These are phyloP conservation scores for Dorcus hopei DNA, from an alignment of 2,888 invertebrate species.

Conservation along the genomic window DNA sequence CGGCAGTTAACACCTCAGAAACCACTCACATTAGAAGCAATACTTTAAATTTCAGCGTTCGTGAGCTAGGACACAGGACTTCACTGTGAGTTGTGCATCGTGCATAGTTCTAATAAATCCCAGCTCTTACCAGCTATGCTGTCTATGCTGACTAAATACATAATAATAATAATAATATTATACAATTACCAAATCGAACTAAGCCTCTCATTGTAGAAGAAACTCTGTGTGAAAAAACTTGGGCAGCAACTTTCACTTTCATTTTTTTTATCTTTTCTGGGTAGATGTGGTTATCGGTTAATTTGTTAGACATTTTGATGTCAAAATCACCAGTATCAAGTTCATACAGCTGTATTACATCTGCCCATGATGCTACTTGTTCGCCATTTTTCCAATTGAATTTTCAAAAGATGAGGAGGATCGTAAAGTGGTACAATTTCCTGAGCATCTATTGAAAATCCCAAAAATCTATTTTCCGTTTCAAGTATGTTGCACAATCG, in stretches of 20 bases:
- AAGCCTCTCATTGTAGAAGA: slow-evolving; percentile 6
- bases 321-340: slow-evolving; percentile 9
- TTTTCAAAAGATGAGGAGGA: slow-evolving; percentile 17
- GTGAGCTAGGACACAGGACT: too few relatives aligned
- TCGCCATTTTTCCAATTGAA: neutral
- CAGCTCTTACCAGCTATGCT: too few relatives aligned
- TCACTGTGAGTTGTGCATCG: too few relatives aligned
- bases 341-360: slow-evolving; percentile 10
- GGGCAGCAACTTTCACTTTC: slow-evolving; percentile 12
- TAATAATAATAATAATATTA: too few relatives aligned
- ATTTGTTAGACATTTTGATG: slow-evolving; percentile 4
- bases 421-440: slow-evolving; percentile 17
- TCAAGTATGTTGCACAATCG: neutral
- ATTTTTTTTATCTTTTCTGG: slow-evolving; percentile 17
- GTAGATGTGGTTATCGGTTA: slow-evolving; percentile 15
- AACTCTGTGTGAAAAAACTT: slow-evolving; percentile 10
- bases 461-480: slow-evolving; percentile 1
- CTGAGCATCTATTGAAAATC: slow-evolving; percentile 2
- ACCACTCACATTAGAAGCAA: too few relatives aligned
- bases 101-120: too few relatives aligned
- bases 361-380: slow-evolving; percentile 1
- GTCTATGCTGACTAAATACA: too few relatives aligned
- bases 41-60: too few relatives aligned
- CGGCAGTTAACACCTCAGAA: too few relatives aligned
- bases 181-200: slow-evolving; percentile 4